Conservation (phyloP, 2,888 invertebrate genomes). For the Drosophila atroscutellata region DNA sequence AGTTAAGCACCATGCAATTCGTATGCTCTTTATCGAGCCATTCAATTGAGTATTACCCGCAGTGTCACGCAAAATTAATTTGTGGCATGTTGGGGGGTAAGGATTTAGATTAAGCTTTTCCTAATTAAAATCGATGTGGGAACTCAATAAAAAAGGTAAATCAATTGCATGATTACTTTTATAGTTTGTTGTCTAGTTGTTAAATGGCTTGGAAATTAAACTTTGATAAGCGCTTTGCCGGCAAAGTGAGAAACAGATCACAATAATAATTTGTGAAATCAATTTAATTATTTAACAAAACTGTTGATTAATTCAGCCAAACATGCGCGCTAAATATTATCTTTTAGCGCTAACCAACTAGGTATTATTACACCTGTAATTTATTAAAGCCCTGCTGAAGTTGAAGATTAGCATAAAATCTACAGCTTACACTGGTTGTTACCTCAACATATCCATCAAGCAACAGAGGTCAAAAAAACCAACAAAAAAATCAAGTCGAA, state of each 20-base stretch:
- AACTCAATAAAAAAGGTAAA: conserved; percentile 43
- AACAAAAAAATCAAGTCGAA: background rate
- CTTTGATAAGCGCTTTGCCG: conserved; percentile 7
- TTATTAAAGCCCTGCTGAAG: conserved; percentile 40
- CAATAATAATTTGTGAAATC: conserved; percentile 27
- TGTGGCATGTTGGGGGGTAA: conserved; percentile 5
- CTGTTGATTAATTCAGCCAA: conserved; percentile 26
- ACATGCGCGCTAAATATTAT: background rate
- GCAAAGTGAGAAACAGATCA: conserved; percentile 12
- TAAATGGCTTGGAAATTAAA: conserved; percentile 42
- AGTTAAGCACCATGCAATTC: conserved; percentile 60
- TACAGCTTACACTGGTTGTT: conserved; percentile 42
- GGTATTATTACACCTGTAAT: conserved; percentile 34
- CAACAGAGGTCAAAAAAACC: conserved; percentile 15
- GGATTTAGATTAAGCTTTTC: conserved; percentile 21
- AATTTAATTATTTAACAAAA: conserved; percentile 18
- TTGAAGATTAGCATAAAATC: conserved; percentile 37
- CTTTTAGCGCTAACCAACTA: background rate
- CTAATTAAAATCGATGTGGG: conserved; percentile 49
- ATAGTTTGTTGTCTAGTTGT: conserved; percentile 18
- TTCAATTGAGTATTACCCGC: conserved; percentile 53
- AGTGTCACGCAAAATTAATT: conserved; percentile 10
- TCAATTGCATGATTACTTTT: conserved; percentile 56
- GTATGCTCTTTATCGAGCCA: conserved; percentile 57
- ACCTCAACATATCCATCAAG: conserved; percentile 24